These are phyloP conservation scores for Pseudococcus longispinus DNA, from an alignment of 2,888 invertebrate genomes.

Conservation along the genomic window DNA sequence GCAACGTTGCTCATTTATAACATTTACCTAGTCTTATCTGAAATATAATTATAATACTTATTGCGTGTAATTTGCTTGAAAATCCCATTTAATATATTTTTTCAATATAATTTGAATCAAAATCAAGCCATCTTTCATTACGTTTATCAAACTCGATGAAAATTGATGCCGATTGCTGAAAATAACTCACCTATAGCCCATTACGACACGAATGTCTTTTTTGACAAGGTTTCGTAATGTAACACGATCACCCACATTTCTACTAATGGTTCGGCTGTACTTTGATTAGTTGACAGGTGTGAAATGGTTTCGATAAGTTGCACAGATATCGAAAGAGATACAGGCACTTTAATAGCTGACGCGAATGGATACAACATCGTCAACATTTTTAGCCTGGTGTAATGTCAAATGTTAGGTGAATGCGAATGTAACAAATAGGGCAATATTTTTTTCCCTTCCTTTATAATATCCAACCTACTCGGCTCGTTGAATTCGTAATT, in stretches of 20 bases:
- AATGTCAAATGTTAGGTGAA: background rate
- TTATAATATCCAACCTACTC: background rate
- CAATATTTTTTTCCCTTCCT: background rate
- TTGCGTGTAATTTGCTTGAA: background rate
- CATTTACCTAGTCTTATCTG: no score
- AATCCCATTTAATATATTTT: background rate
- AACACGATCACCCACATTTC: background rate
- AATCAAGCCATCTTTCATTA: background rate
- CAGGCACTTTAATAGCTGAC: background rate
- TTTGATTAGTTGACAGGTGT: background rate
- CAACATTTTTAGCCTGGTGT: background rate
- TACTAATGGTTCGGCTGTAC: background rate
- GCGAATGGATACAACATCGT: background rate
- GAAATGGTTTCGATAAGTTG: background rate
- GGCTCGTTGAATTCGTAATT: background rate
- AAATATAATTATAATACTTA: no score
- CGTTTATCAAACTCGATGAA: background rate
- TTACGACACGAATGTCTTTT: background rate
- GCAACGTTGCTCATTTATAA: no score
- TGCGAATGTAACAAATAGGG: background rate
- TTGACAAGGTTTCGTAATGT: background rate
- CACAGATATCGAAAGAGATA: background rate
- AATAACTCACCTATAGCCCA: background rate
- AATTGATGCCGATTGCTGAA: background rate
- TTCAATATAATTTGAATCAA: background rate